Evolutionary conservation across 2,797 vertebrate species (phyloP).

Genomic region (Alauda arvensis): DNA sequence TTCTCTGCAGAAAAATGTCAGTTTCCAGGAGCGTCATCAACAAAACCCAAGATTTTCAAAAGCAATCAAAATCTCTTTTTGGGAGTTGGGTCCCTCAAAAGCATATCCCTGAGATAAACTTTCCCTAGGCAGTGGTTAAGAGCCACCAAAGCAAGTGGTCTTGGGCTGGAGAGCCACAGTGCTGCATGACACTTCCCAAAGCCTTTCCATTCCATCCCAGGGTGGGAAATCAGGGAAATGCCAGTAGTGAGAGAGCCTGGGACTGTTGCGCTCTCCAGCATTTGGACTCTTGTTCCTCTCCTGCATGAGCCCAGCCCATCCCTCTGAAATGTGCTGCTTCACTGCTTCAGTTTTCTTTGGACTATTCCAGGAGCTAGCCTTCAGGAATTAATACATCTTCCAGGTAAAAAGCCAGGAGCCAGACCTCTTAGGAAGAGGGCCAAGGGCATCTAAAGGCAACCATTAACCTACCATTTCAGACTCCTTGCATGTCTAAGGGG

Average conservation of each 20-base stretch:
- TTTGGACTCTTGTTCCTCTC: neutral
- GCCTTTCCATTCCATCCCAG: neutral
- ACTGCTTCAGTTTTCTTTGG: neutral
- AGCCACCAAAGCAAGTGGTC: neutral
- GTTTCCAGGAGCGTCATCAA: neutral
- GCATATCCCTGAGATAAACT: neutral
- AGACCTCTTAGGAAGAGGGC: neutral
- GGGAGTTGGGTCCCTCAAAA: neutral
- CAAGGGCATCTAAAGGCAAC: neutral
- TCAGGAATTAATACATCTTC: neutral
- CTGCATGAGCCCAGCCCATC: neutral
- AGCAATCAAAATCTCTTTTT: neutral
- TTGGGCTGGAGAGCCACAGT: neutral
- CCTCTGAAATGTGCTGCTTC: neutral
- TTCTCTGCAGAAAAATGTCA: neutral
- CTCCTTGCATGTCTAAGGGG: neutral
- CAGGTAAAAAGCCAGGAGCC: neutral
- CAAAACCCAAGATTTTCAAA: neutral
- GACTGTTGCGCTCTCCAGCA: neutral
- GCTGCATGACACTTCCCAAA: neutral
- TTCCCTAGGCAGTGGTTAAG: neutral
- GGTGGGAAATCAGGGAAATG: fast-evolving
- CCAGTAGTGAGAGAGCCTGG: neutral
- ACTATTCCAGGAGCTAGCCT: neutral
- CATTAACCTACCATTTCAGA: neutral